Conservation (phyloP, 1,140 invertebrate genomes). For the Venustaconcha ellipsiformis region DNA sequence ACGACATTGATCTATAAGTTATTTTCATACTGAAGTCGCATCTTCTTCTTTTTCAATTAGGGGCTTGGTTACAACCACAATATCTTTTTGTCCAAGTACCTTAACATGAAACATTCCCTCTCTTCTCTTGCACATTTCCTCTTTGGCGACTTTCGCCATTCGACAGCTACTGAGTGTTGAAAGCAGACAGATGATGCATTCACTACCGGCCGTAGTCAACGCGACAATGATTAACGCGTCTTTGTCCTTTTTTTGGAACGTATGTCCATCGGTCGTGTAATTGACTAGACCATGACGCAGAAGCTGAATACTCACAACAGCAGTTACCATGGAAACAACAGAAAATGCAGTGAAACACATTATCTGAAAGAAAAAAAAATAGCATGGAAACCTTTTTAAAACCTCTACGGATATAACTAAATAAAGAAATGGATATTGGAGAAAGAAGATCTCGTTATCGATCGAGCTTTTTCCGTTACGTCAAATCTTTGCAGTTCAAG, state of each 20-base stretch:
- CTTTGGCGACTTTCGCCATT: conserved; percentile 66
- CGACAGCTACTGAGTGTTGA: conserved; percentile 65
- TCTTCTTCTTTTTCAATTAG: conserved; percentile 38
- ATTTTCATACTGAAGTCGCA: not conserved
- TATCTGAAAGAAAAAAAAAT: conserved; percentile 60
- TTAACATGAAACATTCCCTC: conserved; percentile 69
- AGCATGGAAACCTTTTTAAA: not conserved
- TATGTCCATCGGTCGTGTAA: conserved; percentile 69
- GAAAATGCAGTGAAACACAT: conserved; percentile 70
- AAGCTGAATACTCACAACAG: conserved; percentile 69
- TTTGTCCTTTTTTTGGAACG: conserved; percentile 68
- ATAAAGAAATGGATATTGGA: not conserved
- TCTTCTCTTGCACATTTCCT: conserved; percentile 65
- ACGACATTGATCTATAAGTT: too few species aligned
- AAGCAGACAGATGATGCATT: conserved; percentile 66
- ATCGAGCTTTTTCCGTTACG: not conserved
- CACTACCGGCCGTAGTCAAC: conserved; percentile 59
- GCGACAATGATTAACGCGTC: conserved; percentile 68
- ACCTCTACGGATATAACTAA: too few species aligned
- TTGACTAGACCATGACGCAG: conserved; percentile 69
- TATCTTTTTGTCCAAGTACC: conserved; percentile 65
- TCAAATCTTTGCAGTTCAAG: not conserved
- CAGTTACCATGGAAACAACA: conserved; percentile 68
- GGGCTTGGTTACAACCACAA: conserved; percentile 54
- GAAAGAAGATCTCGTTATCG: not conserved